phyloP scores from a whole-genome alignment of 2,888 invertebrate species.

The Meta bourneti region DNA sequence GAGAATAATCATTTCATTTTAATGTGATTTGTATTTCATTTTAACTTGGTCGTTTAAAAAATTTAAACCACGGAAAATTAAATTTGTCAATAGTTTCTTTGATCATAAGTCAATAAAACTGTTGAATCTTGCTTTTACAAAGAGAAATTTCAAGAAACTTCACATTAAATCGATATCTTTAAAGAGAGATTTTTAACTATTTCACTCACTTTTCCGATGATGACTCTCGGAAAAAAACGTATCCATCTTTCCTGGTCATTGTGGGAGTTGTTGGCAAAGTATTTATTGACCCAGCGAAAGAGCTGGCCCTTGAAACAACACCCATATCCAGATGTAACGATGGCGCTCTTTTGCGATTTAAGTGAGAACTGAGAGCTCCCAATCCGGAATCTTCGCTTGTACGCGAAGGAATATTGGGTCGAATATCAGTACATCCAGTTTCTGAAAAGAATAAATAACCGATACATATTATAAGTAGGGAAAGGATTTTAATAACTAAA shows the following conservation, averaged over 20 bases:
- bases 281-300: constrained; percentile 74
- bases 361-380: constrained; percentile 40
- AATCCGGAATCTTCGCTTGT: constrained; percentile 75
- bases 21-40: no score
- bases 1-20: no score
- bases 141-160: no score
- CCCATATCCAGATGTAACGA: constrained; percentile 71
- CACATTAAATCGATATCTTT: no score
- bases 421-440: constrained; percentile 50
- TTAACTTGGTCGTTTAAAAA: no score
- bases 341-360: constrained; percentile 55
- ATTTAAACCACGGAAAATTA: no score
- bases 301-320: constrained; percentile 68
- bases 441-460: constrained; percentile 20
- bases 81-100: no score
- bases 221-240: constrained; percentile 56
- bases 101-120: no score
- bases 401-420: constrained; percentile 63
- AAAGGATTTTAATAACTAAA: background rate
- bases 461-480: background rate
- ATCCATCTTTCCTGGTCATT: constrained; percentile 66
- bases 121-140: no score
- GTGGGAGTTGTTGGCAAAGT: constrained; percentile 69
- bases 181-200: no score
- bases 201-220: constrained; percentile 64